These are phyloP conservation scores for Pampus argenteus DNA, from an alignment of 2,797 vertebrate species.

Conservation along the genomic window DNA sequence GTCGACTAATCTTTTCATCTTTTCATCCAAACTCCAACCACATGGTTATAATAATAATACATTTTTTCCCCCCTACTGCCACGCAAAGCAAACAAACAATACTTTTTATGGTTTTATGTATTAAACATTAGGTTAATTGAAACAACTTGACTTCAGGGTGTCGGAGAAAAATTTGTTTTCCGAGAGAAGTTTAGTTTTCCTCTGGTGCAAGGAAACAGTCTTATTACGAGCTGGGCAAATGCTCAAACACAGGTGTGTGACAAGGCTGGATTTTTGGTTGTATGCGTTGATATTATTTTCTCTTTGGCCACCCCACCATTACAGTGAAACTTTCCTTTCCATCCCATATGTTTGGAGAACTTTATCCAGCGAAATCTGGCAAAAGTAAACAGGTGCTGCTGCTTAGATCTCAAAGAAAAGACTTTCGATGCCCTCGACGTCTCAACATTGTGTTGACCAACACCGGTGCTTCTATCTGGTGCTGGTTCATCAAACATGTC, in stretches of 20 bases:
- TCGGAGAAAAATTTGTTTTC: slow-evolving; percentile 28
- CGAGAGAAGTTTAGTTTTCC: slow-evolving; percentile 17
- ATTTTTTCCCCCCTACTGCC: slow-evolving; percentile 12
- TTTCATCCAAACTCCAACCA: slow-evolving; percentile 57
- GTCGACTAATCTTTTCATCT: slow-evolving; percentile 31
- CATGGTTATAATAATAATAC: slow-evolving; percentile 49
- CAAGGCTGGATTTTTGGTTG: neutral
- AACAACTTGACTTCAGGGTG: slow-evolving; percentile 27
- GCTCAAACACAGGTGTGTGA: slow-evolving; percentile 47
- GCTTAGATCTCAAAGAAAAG: neutral
- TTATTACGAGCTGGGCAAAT: slow-evolving; percentile 5
- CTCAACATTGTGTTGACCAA: neutral
- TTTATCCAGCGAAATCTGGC: slow-evolving; percentile 5
- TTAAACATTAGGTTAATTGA: slow-evolving; percentile 43
- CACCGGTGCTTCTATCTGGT: neutral
- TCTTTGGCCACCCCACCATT: neutral
- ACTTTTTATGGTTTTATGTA: slow-evolving; percentile 38
- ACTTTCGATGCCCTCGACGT: too few species aligned
- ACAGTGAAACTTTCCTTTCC: slow-evolving; percentile 6
- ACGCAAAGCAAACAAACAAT: slow-evolving; percentile 58
- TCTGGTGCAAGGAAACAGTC: neutral
- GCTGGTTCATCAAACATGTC: neutral
- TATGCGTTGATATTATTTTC: neutral
- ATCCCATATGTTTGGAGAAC: neutral
- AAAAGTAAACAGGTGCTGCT: slow-evolving; percentile 8